Base-by-base conservation (phyloP, 1,140 invertebrate genomes). In the Sarcophaga peregrina region DNA sequence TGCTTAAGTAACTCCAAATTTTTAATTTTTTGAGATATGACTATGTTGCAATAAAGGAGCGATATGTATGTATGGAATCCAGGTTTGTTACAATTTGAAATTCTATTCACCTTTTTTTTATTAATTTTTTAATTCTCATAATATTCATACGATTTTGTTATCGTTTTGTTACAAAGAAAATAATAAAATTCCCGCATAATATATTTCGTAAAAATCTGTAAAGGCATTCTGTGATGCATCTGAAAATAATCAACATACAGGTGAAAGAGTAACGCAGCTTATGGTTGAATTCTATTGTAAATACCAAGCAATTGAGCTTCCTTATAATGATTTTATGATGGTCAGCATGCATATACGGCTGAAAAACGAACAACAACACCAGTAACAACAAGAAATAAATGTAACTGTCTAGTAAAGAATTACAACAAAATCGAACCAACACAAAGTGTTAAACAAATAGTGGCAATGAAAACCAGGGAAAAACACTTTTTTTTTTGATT, bases 321-420 rank as follows among this genome's bases (percentile, higher is more conserved):
- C 75, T 78, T 78, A 78, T 78, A 78, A 78, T 78, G 75, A 78
- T 78, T 78, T 78, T 78, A 78, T 78, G 75, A 50, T 78, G 75
- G 75, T 52, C 47, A 15, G 50, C 48, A 78, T 17, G 46, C 10
- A 25, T 11, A 20, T 72, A 25, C 1, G 47, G 75, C 17, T 20
- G 50, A 78, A 20, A 20, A 25, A 72, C 62, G 10, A 54, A 54
- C 10, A 10, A 54, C 10, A 54, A 10, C 62, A n/a, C n/a, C n/a
- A n/a, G n/a, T n/a, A 72, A 11, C 62, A 25, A 25, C 7, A 9
- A 25, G 58, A 62, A 48, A 17, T 11, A 48, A 48, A 48, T 17
- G 47, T 47, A 17, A 76, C 7, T 46, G 74, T 37, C 25, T 46
- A 48, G 45, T 17, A 47, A 76, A 45, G 46, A 0, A 4, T n/a